These are phyloP conservation scores for Calonectris borealis DNA, from an alignment of 2,113 vertebrate species.

Conservation along the genomic window DNA sequence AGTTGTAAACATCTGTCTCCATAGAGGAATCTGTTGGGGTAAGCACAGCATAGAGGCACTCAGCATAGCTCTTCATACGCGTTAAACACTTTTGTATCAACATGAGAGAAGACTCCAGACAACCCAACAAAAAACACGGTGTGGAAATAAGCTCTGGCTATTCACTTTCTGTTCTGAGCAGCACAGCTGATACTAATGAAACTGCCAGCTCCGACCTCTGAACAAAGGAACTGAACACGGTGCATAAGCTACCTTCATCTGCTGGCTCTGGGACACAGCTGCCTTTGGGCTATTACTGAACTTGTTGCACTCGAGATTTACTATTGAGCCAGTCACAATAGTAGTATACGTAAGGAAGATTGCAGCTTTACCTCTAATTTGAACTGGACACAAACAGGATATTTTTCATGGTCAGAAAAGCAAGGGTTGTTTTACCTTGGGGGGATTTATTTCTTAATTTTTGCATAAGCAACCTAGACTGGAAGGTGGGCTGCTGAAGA, in stretches of 20 bases:
- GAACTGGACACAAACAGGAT: neutral
- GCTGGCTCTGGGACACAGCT: neutral
- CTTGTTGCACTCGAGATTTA: neutral
- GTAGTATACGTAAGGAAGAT: neutral
- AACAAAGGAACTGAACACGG: neutral
- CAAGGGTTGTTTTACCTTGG: neutral
- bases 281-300: neutral
- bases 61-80: fast-evolving
- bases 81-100: neutral
- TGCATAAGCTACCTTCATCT: neutral
- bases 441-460: neutral
- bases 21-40: neutral
- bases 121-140: neutral
- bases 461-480: neutral
- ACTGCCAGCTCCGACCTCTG: neutral
- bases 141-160: neutral
- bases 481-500: neutral
- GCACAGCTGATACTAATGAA: neutral
- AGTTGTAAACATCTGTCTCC: neutral
- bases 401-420: neutral
- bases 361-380: neutral
- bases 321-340: neutral
- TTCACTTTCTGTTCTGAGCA: neutral
- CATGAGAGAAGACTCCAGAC: neutral
- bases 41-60: neutral